Evolutionary conservation across 1,140 invertebrate species (phyloP), one percentile per base, ranked within the genome.

Genomic region (Cataglyphis hispanica): DNA sequence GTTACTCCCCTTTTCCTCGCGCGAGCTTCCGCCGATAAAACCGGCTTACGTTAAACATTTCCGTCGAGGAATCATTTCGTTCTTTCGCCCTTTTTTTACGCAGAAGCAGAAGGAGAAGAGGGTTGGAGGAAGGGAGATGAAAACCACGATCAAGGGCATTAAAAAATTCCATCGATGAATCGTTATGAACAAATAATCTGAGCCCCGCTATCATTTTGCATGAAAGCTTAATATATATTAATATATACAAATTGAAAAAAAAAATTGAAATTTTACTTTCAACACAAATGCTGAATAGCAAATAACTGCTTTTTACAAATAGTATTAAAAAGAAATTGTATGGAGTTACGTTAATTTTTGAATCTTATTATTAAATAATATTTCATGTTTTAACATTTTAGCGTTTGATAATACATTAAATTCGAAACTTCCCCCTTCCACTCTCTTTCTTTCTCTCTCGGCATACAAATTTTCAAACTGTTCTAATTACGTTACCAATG

Each of bases 1-100:
- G 76, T 80, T 80, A 74, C 78, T 72, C 78, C 78, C 70, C 78
- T 83, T 83, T 83, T 83, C 78, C 78, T 72, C 67, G 78, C 78
- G 67, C 78, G 53, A 78, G 60, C 84, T 87, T 78, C 74, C 81
- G 85, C 60, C 66, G 67, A 85, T 86, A 86, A 66, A 85, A 77
- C 37, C 70, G 46, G 53, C 64, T 83, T 80, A 69, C 66, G 76
- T 56, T 69, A 69, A 81, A 83, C 78, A 83, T 83, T 83, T 83
- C 77, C 76, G 75, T 40, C 67, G 84, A 83, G 56, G 77, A 80
- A 69, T 86, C 84, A 61, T 83, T 70, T 83, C 56, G 64, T 69
- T 85, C 34, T 67, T 60, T 63, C 53, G 50, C 25, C 50, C 67
- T 64, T 86, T 74, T 83, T 83, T 74, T 40, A 34, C 53, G 37